These are phyloP conservation scores for Corvus hawaiiensis DNA, from an alignment of 2,113 vertebrate species.

Conservation along the genomic window DNA sequence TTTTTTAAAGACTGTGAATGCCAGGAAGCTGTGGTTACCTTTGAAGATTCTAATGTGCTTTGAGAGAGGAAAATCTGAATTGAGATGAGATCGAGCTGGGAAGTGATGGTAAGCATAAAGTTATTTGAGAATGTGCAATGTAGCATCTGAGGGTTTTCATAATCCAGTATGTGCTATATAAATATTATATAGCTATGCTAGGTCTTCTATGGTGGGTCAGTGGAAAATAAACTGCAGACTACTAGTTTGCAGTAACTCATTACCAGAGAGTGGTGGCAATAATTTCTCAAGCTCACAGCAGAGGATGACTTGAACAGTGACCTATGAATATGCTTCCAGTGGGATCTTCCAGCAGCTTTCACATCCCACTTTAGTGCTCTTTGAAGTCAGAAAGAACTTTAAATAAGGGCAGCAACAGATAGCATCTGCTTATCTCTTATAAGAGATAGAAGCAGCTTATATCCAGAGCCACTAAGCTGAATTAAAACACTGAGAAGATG, in stretches of 20 bases:
- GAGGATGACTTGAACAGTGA: neutral
- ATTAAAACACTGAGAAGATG: conserved; percentile 8
- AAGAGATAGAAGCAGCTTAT: neutral
- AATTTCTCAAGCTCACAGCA: neutral
- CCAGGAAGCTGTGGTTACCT: neutral
- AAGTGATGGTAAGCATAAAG: neutral
- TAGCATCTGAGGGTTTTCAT: neutral
- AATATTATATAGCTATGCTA: neutral
- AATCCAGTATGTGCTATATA: neutral
- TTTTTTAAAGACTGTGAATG: neutral
- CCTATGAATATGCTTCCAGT: neutral
- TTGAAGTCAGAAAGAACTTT: neutral
- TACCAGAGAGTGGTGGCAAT: neutral
- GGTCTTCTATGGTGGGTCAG: neutral
- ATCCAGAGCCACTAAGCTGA: conserved; percentile 8
- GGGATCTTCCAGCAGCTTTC: neutral
- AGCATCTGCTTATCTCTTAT: neutral
- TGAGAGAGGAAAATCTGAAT: neutral
- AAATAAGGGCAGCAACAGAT: neutral
- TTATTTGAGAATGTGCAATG: neutral
- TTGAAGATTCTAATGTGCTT: conserved; percentile 1
- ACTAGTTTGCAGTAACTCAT: neutral
- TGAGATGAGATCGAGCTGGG: neutral
- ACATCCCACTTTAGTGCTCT: neutral
- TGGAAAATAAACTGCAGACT: neutral